A percentile compares a stretch with the other conserved stretches of the same genome.
phyloP scores from a whole-genome alignment of 1,140 invertebrate genomes.

The Neodiprion fabricii region DNA sequence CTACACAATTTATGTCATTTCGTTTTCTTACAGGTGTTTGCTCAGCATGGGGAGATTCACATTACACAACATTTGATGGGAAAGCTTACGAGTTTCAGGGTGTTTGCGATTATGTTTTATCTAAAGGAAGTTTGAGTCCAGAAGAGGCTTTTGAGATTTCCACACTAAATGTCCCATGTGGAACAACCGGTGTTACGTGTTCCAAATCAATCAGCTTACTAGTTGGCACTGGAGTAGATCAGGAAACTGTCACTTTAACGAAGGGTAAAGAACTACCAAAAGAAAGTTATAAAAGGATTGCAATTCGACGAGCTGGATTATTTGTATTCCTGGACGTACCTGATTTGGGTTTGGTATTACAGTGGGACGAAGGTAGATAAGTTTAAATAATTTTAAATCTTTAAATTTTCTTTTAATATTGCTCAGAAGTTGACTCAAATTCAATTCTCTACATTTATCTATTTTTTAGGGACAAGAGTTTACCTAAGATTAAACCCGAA shows the following conservation, averaged over 20 bases:
- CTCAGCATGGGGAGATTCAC: conserved; percentile 84
- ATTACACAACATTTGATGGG: conserved; percentile 87
- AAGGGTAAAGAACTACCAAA: conserved; percentile 56
- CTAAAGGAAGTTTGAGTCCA: conserved; percentile 69
- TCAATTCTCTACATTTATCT: not conserved
- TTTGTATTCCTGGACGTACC: conserved; percentile 82
- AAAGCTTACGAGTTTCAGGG: conserved; percentile 87
- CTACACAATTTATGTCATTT: conserved; percentile 6
- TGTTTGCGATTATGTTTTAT: conserved; percentile 84
- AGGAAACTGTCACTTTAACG: conserved; percentile 70
- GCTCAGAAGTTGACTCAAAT: no score
- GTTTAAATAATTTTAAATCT: not conserved
- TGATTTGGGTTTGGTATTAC: conserved; percentile 77
- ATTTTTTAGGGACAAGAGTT: conserved; percentile 70
- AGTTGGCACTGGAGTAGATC: conserved; percentile 62
- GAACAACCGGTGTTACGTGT: conserved; percentile 84
- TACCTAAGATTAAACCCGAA: conserved; percentile 78
- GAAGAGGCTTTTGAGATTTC: conserved; percentile 74
- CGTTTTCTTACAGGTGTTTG: conserved; percentile 68
- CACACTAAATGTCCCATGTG: conserved; percentile 83
- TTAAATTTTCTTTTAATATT: no score
- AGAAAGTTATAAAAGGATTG: conserved; percentile 54
- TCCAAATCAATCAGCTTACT: conserved; percentile 79
- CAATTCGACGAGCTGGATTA: conserved; percentile 69
- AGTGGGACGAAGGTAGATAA: conserved; percentile 76